These are phyloP conservation scores for Cheirogaleus medius DNA, from an alignment of 2,113 vertebrate genomes.

Conservation along the genomic window DNA sequence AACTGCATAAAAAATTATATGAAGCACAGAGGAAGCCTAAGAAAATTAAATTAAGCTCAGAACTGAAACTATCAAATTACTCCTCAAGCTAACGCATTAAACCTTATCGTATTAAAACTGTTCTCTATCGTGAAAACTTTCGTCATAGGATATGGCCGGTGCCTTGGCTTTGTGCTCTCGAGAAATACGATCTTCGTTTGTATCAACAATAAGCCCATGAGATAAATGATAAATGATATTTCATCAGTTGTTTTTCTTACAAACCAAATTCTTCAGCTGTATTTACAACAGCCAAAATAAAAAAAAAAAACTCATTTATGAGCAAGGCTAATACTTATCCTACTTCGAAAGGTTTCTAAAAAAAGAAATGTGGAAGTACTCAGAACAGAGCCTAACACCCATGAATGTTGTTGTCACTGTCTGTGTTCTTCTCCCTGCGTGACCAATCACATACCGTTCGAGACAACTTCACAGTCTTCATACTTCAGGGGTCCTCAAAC, in stretches of 20 bases:
- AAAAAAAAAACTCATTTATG: background rate
- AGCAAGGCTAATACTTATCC: background rate
- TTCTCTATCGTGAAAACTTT: background rate
- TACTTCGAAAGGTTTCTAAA: background rate
- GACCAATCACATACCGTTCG: background rate
- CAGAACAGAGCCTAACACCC: background rate
- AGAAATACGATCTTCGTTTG: background rate
- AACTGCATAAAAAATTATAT: background rate
- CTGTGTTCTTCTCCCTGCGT: background rate
- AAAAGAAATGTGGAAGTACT: background rate
- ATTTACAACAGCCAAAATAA: background rate
- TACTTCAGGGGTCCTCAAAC: too few species aligned
- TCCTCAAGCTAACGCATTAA: background rate
- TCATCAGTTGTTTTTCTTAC: background rate
- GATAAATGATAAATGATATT: background rate
- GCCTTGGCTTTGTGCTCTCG: background rate
- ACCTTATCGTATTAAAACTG: background rate
- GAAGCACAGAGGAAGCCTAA: background rate
- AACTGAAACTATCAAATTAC: background rate
- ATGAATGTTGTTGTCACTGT: background rate
- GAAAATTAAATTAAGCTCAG: constrained; percentile 4
- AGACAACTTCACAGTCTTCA: background rate
- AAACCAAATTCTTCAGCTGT: background rate
- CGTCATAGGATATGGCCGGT: background rate
- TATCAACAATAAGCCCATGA: background rate